Evolutionary conservation across 2,113 vertebrate species (phyloP), one percentile per base, ranked within the genome.

Genomic region (Grus americana): DNA sequence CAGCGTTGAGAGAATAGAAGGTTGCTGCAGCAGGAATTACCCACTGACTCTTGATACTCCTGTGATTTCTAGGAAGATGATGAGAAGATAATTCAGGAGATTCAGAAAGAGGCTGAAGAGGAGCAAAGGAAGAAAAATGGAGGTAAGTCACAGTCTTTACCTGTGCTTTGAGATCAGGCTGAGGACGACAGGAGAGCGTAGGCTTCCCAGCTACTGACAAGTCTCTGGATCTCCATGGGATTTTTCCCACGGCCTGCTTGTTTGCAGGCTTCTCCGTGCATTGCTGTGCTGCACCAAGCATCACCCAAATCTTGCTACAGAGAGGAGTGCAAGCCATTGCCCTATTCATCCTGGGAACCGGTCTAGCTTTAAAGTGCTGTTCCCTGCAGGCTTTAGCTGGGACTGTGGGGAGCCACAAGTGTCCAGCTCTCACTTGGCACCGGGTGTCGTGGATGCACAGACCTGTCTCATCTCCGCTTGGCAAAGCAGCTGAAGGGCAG

Each of bases 21-120:
- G 55, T 30, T 86, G 79, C 71, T 75, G 70, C 50, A 50, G 61
- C 32, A 73, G 78, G 36, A 72, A 9, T 70, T 49, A 20, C 78
- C 79, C 54, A 12, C 52, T 86, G 63, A 61, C 61, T 73, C 55
- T 42, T 79, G 66, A 3, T 57, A 6, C 93, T 78, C 79, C 66
- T 68, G 59, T 91, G 84, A 10, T 97, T 96, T 89, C 34, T 50
- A 98, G 99, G 98, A 99, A 97, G 99, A 99, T 10, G 99, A 99
- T 1, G 99, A 99, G 97, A 98, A 99, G 89, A 98, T 99, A 68
- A 99, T 99, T 70, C 99, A 99, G 94, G 99, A 99, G 85, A 99
- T 99, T 97, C 99, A 99, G 97, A 99, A 98, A 84, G 99, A 99
- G 55, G 99, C 99, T 2, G 99, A 99, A 96, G 98, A 99, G 6